Conservation (phyloP, 2,888 invertebrate species). For the Anoncus sp. region DNA sequence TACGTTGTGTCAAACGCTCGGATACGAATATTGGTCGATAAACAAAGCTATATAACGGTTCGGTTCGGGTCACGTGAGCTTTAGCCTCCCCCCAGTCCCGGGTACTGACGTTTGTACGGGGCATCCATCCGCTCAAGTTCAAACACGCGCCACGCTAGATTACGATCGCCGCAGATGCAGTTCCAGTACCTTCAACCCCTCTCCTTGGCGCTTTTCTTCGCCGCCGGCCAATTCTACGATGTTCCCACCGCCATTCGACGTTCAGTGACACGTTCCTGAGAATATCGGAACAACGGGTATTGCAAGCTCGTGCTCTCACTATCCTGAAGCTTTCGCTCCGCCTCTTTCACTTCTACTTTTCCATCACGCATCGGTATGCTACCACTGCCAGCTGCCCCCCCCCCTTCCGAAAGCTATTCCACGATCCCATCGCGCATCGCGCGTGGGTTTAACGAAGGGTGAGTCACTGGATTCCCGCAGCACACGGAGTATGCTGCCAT, state of each 20-base stretch:
- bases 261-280: constrained; percentile 41
- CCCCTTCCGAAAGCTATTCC: constrained; percentile 12
- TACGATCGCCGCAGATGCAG: constrained; percentile 58
- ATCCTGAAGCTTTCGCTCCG: constrained; percentile 19
- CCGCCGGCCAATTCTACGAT: constrained; percentile 40
- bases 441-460: constrained; percentile 56
- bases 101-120: constrained; percentile 25
- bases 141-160: constrained; percentile 61
- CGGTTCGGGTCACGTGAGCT: constrained; percentile 47
- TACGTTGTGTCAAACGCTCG: background rate
- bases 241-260: background rate
- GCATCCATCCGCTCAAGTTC: constrained; percentile 59
- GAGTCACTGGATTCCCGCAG: constrained; percentile 61
- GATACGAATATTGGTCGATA: constrained; percentile 34
- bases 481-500: constrained; percentile 45
- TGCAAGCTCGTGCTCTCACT: constrained; percentile 34
- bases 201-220: background rate
- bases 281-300: constrained; percentile 28
- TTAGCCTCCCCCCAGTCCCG: constrained; percentile 23
- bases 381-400: constrained; percentile 43
- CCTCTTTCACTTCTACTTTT: constrained; percentile 29
- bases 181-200: constrained; percentile 50
- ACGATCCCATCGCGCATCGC: constrained; percentile 43
- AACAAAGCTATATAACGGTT: constrained; percentile 22
- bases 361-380: constrained; percentile 1